Conservation (phyloP, 1,140 invertebrate species). For the Ooceraea biroi region DNA sequence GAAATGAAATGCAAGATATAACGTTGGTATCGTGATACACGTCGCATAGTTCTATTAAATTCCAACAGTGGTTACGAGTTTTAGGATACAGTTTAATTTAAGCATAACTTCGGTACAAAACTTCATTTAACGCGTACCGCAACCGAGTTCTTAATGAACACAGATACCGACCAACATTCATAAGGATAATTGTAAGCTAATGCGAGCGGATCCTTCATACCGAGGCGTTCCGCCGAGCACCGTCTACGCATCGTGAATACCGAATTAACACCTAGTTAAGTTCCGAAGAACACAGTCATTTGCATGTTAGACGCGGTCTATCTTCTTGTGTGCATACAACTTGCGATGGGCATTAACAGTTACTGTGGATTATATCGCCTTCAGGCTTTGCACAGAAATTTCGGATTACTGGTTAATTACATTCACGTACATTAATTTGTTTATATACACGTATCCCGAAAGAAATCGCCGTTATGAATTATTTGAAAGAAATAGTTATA, state of each 20-base stretch:
- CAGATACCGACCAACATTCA: conserved; percentile 8
- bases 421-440: not conserved
- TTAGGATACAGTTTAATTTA: not conserved
- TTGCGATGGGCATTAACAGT: conserved; percentile 48
- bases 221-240: conserved; percentile 9
- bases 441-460: not conserved
- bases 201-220: conserved; percentile 54
- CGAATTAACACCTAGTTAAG: conserved; percentile 73
- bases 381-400: not conserved
- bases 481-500: conserved; percentile 12
- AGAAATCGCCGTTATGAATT: not conserved
- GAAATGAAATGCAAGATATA: too few relatives aligned
- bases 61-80: not conserved
- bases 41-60: conserved; percentile 10
- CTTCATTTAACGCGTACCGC: not conserved
- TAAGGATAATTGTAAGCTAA: conserved; percentile 48
- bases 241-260: conserved; percentile 69
- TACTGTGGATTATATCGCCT: not conserved
- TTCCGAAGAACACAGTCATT: conserved; percentile 66
- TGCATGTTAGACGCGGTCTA: conserved; percentile 59
- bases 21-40: not conserved
- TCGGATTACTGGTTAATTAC: not conserved
- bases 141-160: conserved; percentile 9
- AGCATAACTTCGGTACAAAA: not conserved
- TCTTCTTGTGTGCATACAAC: conserved; percentile 51